Conservation (phyloP, 2,888 invertebrate species). For the Bibio marci region DNA sequence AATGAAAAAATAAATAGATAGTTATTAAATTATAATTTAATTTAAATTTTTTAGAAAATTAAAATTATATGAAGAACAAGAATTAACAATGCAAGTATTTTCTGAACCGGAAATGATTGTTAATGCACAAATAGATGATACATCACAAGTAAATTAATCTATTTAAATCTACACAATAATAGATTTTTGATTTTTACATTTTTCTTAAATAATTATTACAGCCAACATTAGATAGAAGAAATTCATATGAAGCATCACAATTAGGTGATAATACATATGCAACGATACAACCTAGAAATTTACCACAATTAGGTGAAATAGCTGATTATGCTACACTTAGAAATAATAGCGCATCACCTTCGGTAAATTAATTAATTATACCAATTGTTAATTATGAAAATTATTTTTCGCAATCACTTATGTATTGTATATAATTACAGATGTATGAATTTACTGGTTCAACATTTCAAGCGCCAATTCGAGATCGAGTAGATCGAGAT, state of each 20-base stretch:
- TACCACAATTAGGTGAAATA: constrained; percentile 18
- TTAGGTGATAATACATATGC: constrained; percentile 29
- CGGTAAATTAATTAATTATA: constrained; percentile 15
- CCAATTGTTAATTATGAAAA: neutral
- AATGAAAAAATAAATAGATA: neutral
- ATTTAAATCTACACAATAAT: neutral
- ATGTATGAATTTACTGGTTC: constrained; percentile 38
- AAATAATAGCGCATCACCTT: constrained; percentile 24
- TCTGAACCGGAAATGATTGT: constrained; percentile 43
- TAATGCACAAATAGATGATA: neutral
- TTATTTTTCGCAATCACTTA: neutral
- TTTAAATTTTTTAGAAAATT: constrained; percentile 41
- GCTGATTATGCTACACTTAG: constrained; percentile 29
- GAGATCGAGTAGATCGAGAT: constrained; percentile 21
- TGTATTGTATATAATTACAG: constrained; percentile 11
- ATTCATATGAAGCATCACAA: constrained; percentile 25
- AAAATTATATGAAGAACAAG: constrained; percentile 80
- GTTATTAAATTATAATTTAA: constrained; percentile 5
- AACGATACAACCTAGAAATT: constrained; percentile 27
- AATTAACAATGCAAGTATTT: constrained; percentile 85
- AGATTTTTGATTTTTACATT: neutral
- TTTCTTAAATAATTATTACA: neutral
- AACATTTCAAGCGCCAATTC: constrained; percentile 52
- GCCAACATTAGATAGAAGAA: constrained; percentile 22
- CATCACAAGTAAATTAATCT: neutral